Evolutionary conservation across 2,797 vertebrate genomes (phyloP).

Genomic region (Periophthalmus magnuspinnatus): DNA sequence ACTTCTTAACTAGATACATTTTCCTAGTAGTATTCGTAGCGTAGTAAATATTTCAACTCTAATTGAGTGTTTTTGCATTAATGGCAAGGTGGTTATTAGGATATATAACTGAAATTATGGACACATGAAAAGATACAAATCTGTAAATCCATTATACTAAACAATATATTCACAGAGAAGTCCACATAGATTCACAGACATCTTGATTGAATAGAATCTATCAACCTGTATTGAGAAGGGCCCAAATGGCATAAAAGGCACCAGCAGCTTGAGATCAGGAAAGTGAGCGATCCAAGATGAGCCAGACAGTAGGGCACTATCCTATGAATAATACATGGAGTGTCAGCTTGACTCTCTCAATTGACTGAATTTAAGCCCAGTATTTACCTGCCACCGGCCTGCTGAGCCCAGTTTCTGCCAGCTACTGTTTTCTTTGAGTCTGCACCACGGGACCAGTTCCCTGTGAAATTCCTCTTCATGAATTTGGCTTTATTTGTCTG

Average conservation of each 20-base stretch:
- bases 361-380: constrained; percentile 16
- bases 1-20: no score
- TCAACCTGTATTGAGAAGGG: not conserved
- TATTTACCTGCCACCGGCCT: constrained; percentile 47
- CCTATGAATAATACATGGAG: constrained; percentile 12
- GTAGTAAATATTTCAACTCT: no score
- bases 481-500: constrained; percentile 50
- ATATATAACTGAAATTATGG: no score
- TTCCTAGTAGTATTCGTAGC: no score
- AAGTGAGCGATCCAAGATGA: not conserved
- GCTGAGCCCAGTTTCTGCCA: constrained; percentile 48
- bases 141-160: not conserved
- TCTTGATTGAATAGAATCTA: constrained; percentile 2
- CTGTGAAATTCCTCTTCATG: constrained; percentile 53
- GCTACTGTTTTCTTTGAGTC: constrained; percentile 59
- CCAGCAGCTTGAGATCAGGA: not conserved
- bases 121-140: no score
- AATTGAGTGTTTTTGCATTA: no score
- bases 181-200: not conserved
- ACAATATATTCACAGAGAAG: not conserved
- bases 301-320: constrained; percentile 6
- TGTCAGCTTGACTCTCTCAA: not conserved
- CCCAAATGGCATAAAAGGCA: not conserved
- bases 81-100: no score
- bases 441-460: constrained; percentile 35